Conservation (phyloP, 2,797 vertebrate genomes). For the Melanotaenia maccullochi region DNA sequence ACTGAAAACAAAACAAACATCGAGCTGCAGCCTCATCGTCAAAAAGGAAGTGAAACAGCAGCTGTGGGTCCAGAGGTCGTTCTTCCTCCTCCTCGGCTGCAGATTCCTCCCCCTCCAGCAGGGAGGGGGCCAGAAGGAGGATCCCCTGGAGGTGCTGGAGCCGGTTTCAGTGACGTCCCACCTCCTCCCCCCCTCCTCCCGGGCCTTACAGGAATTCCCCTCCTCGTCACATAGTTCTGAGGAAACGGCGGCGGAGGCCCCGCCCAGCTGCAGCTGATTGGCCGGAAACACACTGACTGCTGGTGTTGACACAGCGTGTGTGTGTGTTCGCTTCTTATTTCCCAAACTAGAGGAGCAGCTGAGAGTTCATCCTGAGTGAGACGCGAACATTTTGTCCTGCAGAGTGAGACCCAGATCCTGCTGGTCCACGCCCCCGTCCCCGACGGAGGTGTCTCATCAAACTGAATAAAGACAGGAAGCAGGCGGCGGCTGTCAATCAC, state of each 20-base stretch:
- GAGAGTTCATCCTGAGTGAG: conserved; percentile 44
- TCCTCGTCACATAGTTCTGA: conserved; percentile 76
- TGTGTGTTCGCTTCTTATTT: conserved; percentile 36
- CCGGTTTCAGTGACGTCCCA: conserved; percentile 69
- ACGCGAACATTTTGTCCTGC: conserved; percentile 52
- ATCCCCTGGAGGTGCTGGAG: conserved; percentile 72
- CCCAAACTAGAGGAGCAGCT: conserved; percentile 30
- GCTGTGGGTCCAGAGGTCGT: background rate
- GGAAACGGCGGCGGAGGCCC: conserved; percentile 70
- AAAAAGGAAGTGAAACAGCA: conserved; percentile 25
- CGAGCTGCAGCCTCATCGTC: background rate
- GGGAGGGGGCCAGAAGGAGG: conserved; percentile 40
- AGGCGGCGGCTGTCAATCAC: conserved; percentile 59
- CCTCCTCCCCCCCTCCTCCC: background rate
- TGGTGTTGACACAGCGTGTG: conserved; percentile 60
- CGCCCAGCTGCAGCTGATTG: conserved; percentile 70
- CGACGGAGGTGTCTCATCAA: background rate
- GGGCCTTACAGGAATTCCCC: conserved; percentile 80
- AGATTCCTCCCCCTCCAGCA: conserved; percentile 28
- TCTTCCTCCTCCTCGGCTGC: background rate
- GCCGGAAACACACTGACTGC: conserved; percentile 61
- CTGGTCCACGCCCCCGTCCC: background rate
- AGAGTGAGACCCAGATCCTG: background rate
- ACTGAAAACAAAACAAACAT: background rate
- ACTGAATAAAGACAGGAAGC: conserved; percentile 57